Evolutionary conservation across 1,140 invertebrate species (phyloP).

Genomic region (Drosophila ironensis): DNA sequence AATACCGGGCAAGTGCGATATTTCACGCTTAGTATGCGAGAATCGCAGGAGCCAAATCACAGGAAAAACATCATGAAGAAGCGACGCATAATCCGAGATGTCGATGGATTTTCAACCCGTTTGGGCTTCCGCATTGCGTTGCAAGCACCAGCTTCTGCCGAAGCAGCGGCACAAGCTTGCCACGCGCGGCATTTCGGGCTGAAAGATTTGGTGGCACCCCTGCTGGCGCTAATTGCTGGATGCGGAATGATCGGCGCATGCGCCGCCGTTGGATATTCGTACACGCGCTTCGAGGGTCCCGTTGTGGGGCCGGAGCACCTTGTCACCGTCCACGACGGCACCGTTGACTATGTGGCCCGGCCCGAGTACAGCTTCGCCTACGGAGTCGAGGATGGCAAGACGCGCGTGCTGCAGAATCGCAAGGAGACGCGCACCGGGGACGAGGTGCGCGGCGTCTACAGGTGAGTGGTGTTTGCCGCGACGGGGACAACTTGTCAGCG

Average conservation of each 20-base stretch:
- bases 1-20: slow-evolving; percentile 72
- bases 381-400: slow-evolving; percentile 87
- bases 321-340: slow-evolving; percentile 83
- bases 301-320: slow-evolving; percentile 85
- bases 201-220: slow-evolving; percentile 19
- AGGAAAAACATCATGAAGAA: slow-evolving; percentile 47
- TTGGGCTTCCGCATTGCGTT: slow-evolving; percentile 66
- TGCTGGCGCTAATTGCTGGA: slow-evolving; percentile 43
- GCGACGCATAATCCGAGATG: slow-evolving; percentile 51
- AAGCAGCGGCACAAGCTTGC: slow-evolving; percentile 29
- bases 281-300: slow-evolving; percentile 86
- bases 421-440: slow-evolving; percentile 87
- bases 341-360: slow-evolving; percentile 85
- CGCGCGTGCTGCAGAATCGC: slow-evolving; percentile 87
- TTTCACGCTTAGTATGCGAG: slow-evolving; percentile 70
- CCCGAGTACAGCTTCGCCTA: slow-evolving; percentile 88
- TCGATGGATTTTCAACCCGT: slow-evolving; percentile 26
- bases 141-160: slow-evolving; percentile 14
- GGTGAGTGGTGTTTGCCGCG: slow-evolving; percentile 66
- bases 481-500: slow-evolving; percentile 34
- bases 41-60: slow-evolving; percentile 25
- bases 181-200: slow-evolving; percentile 14
- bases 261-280: slow-evolving; percentile 85
- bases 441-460: slow-evolving; percentile 87
- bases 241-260: slow-evolving; percentile 48